Evolutionary conservation across 2,888 invertebrate species (phyloP).

Genomic region (Herminia tarsipennalis): DNA sequence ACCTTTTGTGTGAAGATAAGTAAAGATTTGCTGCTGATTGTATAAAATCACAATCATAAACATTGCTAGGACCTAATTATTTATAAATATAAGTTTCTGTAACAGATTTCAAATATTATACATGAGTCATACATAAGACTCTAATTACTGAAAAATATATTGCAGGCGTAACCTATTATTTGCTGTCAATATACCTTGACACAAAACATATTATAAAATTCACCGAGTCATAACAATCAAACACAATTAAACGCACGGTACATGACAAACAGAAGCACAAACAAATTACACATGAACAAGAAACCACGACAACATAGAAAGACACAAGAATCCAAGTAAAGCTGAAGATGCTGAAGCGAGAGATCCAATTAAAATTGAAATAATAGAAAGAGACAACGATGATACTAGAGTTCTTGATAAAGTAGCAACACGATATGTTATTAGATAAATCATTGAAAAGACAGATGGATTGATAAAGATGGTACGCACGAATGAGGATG

Average conservation of each 20-base stretch:
- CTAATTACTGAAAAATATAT: too few relatives aligned
- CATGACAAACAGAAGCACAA: slow-evolving; percentile 59
- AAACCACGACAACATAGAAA: not conserved
- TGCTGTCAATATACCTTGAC: slow-evolving; percentile 29
- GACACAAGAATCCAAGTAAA: not conserved
- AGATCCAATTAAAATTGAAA: not conserved
- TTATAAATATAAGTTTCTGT: too few relatives aligned
- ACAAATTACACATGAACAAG: not conserved
- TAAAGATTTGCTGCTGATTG: too few relatives aligned
- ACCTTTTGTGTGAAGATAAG: too few relatives aligned
- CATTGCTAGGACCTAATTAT: too few relatives aligned
- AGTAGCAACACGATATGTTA: slow-evolving; percentile 20
- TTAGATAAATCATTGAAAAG: slow-evolving; percentile 42
- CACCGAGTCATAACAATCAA: slow-evolving; percentile 34
- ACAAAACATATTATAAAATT: slow-evolving; percentile 35
- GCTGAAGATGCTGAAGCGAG: not conserved
- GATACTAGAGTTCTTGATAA: not conserved
- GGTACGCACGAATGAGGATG: slow-evolving; percentile 40
- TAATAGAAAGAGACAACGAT: slow-evolving; percentile 1
- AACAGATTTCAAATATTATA: not conserved
- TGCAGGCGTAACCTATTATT: too few relatives aligned
- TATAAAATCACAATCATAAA: too few relatives aligned
- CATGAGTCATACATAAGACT: not conserved
- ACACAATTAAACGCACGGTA: slow-evolving; percentile 61
- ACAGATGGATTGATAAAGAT: slow-evolving; percentile 41